Evolutionary conservation across 2,888 invertebrate species (phyloP).

Genomic region (Plebejus anna): DNA sequence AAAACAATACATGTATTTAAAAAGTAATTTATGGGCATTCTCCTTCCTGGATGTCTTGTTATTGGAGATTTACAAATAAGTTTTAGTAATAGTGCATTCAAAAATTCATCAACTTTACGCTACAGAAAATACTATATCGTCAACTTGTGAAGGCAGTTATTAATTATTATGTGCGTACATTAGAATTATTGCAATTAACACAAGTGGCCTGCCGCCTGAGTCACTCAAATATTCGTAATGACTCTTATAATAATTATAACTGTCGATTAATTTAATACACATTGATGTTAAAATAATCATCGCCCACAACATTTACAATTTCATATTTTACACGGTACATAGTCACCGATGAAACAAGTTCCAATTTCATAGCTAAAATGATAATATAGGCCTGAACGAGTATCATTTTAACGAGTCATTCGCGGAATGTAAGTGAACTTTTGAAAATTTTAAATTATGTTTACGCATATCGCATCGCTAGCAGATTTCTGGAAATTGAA

Average conservation of each 20-base stretch:
- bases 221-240: slow-evolving; percentile 9
- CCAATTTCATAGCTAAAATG: background rate
- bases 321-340: background rate
- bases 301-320: background rate
- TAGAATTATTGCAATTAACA: background rate
- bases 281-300: background rate
- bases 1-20: too few relatives aligned
- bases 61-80: background rate
- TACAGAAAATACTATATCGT: background rate
- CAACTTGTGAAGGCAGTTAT: background rate
- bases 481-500: too few relatives aligned
- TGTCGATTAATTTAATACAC: background rate
- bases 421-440: background rate
- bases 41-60: too few relatives aligned
- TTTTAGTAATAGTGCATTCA: background rate
- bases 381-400: background rate
- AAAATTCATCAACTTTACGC: background rate
- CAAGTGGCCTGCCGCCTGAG: background rate
- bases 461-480: background rate
- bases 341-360: background rate
- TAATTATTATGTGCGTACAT: background rate
- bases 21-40: too few relatives aligned
- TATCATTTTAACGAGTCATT: background rate
- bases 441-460: background rate
- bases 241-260: background rate